Percentiles rank a stretch among this genome's conserved stretches.
Conservation (phyloP, 2,888 invertebrate genomes). For the Empis livida region DNA sequence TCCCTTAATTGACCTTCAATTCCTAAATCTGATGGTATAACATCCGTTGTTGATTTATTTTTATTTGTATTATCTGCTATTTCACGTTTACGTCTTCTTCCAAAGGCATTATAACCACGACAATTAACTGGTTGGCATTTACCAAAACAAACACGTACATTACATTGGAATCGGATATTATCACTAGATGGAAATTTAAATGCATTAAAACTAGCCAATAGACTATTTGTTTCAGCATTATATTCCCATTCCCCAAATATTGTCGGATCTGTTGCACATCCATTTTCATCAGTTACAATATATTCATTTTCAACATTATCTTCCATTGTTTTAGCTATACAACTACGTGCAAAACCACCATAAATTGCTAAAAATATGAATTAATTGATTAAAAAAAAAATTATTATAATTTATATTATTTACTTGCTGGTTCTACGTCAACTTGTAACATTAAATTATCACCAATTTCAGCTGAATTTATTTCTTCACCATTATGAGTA, state of each 20-base stretch:
- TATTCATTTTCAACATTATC: constrained; percentile 81
- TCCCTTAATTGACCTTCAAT: constrained; percentile 73
- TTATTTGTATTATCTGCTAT: constrained; percentile 27
- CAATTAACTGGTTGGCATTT: constrained; percentile 93
- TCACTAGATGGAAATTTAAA: constrained; percentile 93
- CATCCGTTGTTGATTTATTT: constrained; percentile 20
- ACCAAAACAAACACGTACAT: constrained; percentile 88
- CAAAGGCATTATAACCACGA: constrained; percentile 80
- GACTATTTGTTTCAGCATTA: constrained; percentile 69
- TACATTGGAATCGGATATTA: constrained; percentile 89
- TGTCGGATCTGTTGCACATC: constrained; percentile 83
- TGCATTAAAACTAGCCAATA: constrained; percentile 81
- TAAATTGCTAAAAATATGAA: constrained; percentile 53
- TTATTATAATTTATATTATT: constrained; percentile 25
- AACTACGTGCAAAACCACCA: constrained; percentile 86
- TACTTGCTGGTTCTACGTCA: constrained; percentile 64
- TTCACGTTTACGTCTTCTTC: constrained; percentile 58
- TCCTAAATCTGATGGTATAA: constrained; percentile 38
- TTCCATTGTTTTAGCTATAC: constrained; percentile 86
- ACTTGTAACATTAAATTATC: constrained; percentile 78
- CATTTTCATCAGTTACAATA: constrained; percentile 84
- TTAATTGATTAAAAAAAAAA: background rate
- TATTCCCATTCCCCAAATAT: constrained; percentile 92
- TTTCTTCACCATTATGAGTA: constrained; percentile 72
- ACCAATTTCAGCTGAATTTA: constrained; percentile 84